A percentile compares a stretch with the other conserved stretches of the same genome.
Evolutionary conservation across 2,888 invertebrate species (phyloP).

Genomic region (Galerucella nymphaeae): DNA sequence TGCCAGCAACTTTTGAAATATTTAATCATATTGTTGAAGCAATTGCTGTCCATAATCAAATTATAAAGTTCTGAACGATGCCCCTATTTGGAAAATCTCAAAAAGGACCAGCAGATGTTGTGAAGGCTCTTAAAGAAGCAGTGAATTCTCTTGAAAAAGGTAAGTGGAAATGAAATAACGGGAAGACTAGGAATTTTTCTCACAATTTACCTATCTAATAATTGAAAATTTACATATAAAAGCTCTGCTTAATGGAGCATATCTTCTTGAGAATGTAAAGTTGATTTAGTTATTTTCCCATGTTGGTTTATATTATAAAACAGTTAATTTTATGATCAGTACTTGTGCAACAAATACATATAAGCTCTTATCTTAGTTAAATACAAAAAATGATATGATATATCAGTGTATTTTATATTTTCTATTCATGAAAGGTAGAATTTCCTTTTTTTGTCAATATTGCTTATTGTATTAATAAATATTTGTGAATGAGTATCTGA

Average conservation of each 20-base stretch:
- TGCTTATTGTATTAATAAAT: background rate
- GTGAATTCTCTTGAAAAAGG: constrained; percentile 90
- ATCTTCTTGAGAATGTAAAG: background rate
- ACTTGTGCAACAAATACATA: background rate
- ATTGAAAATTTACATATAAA: background rate
- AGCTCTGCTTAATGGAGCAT: background rate
- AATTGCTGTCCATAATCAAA: constrained; percentile 39
- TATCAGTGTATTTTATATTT: background rate
- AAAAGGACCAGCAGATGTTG: constrained; percentile 98
- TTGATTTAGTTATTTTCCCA: background rate
- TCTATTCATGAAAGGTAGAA: background rate
- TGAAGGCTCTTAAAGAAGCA: constrained; percentile 91
- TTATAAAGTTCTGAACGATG: constrained; percentile 68
- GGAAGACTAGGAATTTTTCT: background rate
- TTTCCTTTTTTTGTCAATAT: background rate
- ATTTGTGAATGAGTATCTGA: background rate
- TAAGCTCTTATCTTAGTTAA: constrained; percentile 1
- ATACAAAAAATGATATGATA: constrained; percentile 1
- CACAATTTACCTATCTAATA: background rate
- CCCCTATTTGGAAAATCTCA: constrained; percentile 98
- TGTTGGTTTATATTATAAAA: background rate
- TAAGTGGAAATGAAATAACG: background rate
- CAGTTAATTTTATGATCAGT: background rate
- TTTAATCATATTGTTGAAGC: constrained; percentile 28
- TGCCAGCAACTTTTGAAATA: constrained; percentile 25